These are phyloP conservation scores for Zaprionus inermis DNA, from an alignment of 1,140 invertebrate species.

Conservation along the genomic window DNA sequence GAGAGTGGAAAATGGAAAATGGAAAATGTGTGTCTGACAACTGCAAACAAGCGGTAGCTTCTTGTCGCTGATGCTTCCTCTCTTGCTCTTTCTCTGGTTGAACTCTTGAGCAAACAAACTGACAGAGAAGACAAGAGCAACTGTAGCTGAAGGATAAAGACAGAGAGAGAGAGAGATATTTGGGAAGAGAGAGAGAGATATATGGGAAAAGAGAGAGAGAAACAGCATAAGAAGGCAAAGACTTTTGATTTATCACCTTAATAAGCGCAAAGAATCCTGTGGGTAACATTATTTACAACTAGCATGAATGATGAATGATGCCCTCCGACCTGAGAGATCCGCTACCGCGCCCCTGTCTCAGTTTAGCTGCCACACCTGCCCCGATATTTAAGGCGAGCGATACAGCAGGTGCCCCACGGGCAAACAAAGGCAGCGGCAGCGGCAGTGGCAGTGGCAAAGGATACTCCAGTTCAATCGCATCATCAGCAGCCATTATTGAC, in stretches of 20 bases:
- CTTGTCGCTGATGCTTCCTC: not conserved
- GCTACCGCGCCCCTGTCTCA: not conserved
- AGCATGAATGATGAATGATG: constrained; percentile 75
- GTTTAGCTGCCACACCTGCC: not conserved
- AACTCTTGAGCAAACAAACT: constrained; percentile 36
- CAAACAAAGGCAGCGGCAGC: constrained; percentile 41
- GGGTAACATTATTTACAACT: constrained; percentile 82
- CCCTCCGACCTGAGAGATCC: not conserved
- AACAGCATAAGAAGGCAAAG: constrained; percentile 3
- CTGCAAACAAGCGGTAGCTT: constrained; percentile 16
- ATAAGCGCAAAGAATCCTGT: constrained; percentile 75
- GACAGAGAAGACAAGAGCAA: not conserved
- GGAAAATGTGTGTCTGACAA: constrained; percentile 46
- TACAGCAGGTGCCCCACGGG: constrained; percentile 24
- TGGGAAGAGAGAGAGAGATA: no score
- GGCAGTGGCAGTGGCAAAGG: constrained; percentile 18
- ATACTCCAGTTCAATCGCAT: constrained; percentile 39
- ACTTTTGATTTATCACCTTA: constrained; percentile 80
- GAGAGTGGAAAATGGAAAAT: constrained; percentile 26
- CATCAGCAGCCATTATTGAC: constrained; percentile 48
- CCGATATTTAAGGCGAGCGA: constrained; percentile 4
- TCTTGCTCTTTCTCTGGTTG: not conserved
- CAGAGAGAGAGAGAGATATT: no score
- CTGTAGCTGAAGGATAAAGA: constrained; percentile 19
- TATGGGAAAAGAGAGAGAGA: no score